Evolutionary conservation across 2,797 vertebrate species (phyloP).

Genomic region (Sebastes variabilis): DNA sequence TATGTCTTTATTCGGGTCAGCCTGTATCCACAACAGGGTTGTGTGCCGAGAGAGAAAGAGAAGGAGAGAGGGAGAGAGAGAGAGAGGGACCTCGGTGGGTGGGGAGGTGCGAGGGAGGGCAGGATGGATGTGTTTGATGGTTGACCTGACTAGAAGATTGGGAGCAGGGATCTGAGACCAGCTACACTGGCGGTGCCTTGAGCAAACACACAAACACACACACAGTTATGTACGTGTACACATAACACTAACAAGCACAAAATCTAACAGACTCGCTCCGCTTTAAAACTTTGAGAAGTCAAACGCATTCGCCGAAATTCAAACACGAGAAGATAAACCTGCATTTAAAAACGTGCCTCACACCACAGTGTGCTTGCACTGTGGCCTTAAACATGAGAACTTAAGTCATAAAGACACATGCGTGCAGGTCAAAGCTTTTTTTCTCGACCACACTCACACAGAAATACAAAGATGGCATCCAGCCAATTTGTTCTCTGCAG

Average conservation of each 20-base stretch:
- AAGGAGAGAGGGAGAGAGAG: slow-evolving; percentile 20
- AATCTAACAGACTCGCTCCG: not conserved
- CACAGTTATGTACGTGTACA: slow-evolving; percentile 28
- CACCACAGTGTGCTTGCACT: not conserved
- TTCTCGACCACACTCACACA: slow-evolving; percentile 1
- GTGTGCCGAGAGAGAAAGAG: slow-evolving; percentile 42
- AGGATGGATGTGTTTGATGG: slow-evolving; percentile 92
- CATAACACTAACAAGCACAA: slow-evolving; percentile 20
- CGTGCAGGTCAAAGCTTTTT: slow-evolving; percentile 24
- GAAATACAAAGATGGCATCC: slow-evolving; percentile 55
- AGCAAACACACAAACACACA: slow-evolving; percentile 66
- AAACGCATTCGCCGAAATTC: slow-evolving; percentile 7
- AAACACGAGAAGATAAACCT: not conserved
- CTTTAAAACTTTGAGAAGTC: slow-evolving; percentile 36
- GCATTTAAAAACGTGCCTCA: slow-evolving; percentile 6
- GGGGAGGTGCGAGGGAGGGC: slow-evolving; percentile 73
- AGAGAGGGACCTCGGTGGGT: slow-evolving; percentile 57
- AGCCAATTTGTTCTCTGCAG: slow-evolving; percentile 66
- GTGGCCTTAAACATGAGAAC: slow-evolving; percentile 4
- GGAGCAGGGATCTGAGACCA: slow-evolving; percentile 88
- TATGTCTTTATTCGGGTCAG: slow-evolving; percentile 68
- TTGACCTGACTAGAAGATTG: slow-evolving; percentile 99
- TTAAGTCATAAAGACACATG: not conserved
- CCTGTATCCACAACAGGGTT: slow-evolving; percentile 69
- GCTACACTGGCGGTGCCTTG: slow-evolving; percentile 74